phyloP scores from a whole-genome alignment of 2,113 vertebrate species.

The Oncorhynchus keta region DNA sequence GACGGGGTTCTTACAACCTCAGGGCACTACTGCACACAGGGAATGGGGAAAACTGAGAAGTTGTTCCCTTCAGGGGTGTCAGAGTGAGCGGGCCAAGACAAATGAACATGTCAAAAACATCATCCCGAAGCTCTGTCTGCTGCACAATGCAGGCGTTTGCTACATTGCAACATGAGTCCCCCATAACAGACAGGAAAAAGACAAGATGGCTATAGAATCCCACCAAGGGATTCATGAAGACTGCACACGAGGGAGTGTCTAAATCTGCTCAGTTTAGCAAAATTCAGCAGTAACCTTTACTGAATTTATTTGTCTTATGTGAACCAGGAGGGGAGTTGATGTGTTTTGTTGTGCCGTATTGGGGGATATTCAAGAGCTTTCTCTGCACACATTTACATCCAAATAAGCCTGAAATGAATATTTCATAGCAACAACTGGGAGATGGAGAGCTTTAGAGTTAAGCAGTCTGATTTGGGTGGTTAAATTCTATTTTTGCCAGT shows the following conservation, averaged over 20 bases:
- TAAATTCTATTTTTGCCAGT: conserved; percentile 19
- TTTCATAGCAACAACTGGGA: conserved; percentile 35
- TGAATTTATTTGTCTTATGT: conserved; percentile 24
- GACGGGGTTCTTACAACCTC: not conserved
- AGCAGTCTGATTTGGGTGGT: conserved; percentile 10
- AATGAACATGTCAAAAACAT: conserved; percentile 17
- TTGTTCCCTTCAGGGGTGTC: not conserved
- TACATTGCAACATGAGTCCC: not conserved
- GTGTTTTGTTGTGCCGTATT: conserved; percentile 27
- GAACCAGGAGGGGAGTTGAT: not conserved
- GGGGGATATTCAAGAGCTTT: conserved; percentile 16
- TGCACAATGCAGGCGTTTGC: conserved; percentile 2
- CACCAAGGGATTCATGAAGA: conserved; percentile 30
- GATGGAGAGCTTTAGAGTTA: conserved; percentile 1
- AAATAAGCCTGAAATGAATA: conserved; percentile 56
- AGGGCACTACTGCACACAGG: not conserved
- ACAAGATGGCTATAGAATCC: not conserved
- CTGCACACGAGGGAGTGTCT: not conserved
- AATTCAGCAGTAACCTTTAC: conserved; percentile 21
- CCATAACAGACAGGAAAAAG: not conserved
- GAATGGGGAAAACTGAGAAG: not conserved
- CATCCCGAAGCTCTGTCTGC: not conserved
- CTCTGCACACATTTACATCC: conserved; percentile 15
- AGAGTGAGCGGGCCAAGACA: conserved; percentile 4
- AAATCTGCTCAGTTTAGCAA: conserved; percentile 9